A percentile compares a stretch with the other conserved stretches of the same genome.
phyloP scores from a whole-genome alignment of 2,797 vertebrate species.

The Chiroxiphia lanceolata region DNA sequence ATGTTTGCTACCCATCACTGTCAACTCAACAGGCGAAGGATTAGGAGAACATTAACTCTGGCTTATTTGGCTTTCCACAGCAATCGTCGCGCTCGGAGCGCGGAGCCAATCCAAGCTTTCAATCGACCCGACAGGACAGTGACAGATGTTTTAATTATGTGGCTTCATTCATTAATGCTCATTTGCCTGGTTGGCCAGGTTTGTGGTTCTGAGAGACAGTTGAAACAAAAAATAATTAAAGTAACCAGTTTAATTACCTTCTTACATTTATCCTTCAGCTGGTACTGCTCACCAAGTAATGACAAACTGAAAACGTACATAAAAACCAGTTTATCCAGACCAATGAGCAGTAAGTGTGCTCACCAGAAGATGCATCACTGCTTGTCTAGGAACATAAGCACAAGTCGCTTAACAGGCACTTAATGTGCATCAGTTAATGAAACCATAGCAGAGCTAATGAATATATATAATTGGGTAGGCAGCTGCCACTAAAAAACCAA shows the following conservation, averaged over 20 bases:
- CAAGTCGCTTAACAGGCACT: slow-evolving; percentile 43
- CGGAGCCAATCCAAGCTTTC: slow-evolving; percentile 55
- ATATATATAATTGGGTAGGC: slow-evolving; percentile 41
- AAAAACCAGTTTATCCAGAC: slow-evolving; percentile 12
- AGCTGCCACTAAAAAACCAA: background rate
- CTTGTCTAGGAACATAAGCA: slow-evolving; percentile 42
- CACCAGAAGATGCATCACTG: slow-evolving; percentile 30
- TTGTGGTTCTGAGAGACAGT: slow-evolving; percentile 43
- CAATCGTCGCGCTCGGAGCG: background rate
- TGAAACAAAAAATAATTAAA: slow-evolving; percentile 74
- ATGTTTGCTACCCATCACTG: slow-evolving; percentile 75
- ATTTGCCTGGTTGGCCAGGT: slow-evolving; percentile 55
- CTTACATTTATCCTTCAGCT: slow-evolving; percentile 43
- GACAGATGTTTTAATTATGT: slow-evolving; percentile 79
- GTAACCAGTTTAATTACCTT: slow-evolving; percentile 60
- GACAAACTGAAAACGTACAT: slow-evolving; percentile 50
- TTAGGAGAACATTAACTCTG: slow-evolving; percentile 73
- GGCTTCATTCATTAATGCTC: slow-evolving; percentile 69
- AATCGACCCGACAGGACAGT: slow-evolving; percentile 69
- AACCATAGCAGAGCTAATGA: slow-evolving; percentile 62
- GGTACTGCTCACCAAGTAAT: background rate
- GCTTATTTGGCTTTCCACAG: slow-evolving; percentile 71
- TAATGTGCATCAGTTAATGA: slow-evolving; percentile 41
- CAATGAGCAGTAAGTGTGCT: background rate
- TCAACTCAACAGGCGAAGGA: slow-evolving; percentile 71